Conservation (phyloP, 1,140 invertebrate species). For the Megalopta genalis region DNA sequence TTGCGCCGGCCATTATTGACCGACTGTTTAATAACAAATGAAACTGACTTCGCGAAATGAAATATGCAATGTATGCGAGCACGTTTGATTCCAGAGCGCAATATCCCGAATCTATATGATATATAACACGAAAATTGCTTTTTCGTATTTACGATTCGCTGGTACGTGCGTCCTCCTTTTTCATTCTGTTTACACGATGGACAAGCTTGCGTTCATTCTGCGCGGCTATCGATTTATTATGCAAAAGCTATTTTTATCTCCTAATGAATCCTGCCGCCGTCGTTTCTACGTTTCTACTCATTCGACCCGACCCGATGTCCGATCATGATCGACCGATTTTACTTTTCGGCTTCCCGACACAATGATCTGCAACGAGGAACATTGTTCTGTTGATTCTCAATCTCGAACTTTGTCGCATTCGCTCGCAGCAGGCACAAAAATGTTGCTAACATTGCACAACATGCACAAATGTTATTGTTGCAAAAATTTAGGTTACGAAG, state of each 20-base stretch:
- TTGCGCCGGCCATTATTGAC: background rate
- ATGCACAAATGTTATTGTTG: too few species aligned
- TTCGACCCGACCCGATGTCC: too few species aligned
- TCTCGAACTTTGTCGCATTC: too few species aligned
- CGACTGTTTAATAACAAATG: background rate
- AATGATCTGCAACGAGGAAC: too few species aligned
- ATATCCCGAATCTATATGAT: background rate
- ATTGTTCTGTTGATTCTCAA: too few species aligned
- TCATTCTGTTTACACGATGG: too few species aligned
- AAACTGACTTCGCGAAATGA: slow-evolving; percentile 9
- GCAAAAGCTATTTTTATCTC: background rate
- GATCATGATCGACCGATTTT: too few species aligned
- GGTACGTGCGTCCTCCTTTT: background rate
- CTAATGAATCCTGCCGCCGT: background rate
- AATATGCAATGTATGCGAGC: background rate
- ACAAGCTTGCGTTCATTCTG: background rate
- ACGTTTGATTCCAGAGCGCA: background rate
- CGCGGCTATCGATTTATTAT: background rate
- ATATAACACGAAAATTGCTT: background rate
- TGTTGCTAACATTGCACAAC: too few species aligned
- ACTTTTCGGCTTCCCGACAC: too few species aligned
- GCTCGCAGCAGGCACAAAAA: too few species aligned
- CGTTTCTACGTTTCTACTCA: too few species aligned
- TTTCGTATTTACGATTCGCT: background rate
- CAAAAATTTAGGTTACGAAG: too few species aligned